Base-by-base conservation (phyloP, 2,888 invertebrate genomes). In the Hydriomena furcata region DNA sequence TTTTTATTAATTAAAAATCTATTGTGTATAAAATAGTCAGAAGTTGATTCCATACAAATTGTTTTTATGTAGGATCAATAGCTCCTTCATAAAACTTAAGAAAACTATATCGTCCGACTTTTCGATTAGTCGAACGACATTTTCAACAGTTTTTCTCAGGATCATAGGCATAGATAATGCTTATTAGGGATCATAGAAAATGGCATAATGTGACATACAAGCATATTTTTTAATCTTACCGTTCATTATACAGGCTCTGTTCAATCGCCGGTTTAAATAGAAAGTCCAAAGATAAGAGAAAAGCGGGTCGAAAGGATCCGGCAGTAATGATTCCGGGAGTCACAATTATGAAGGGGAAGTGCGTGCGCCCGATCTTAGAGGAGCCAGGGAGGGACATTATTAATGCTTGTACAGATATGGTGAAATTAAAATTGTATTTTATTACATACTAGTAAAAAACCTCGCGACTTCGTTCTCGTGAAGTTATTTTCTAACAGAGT, bases 331-430 rank as follows among this genome's bases (percentile, higher is more conserved):
- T 78, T 79, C 84, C 80, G 85, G 52, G 82, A 77, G 74, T 81
- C 82, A 84, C 89, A 88, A 89, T 90, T 89, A 88, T 74, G 82
- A 70, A 81, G 87, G 88, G 87, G 86, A 88, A 85, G 85, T 87
- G 74, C 79, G 87, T 81, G 65, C 77, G 74, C 79, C 73, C 77
- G 86, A 89, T 90, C 90, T 90, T 89, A 73, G 82, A 81, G 38
- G 25, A 41, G 13, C 76, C 61, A 49, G 60, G 52, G 66, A 59
- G 65, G 60, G 59, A 52, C 43, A 60, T 58, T 58, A 44, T 44
- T 34, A 5, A 40, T 41, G 43, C 6, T 2, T 17, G 68, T 71
- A 62, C 64, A 62, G 34, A 61, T 45, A 7, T 30, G 7, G 5
- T 6, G 4, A 13, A 8, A 7, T 17, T 17, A 24, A 0, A 24